phyloP scores from a whole-genome alignment of 2,888 invertebrate genomes.

The Drosophila birchii region DNA sequence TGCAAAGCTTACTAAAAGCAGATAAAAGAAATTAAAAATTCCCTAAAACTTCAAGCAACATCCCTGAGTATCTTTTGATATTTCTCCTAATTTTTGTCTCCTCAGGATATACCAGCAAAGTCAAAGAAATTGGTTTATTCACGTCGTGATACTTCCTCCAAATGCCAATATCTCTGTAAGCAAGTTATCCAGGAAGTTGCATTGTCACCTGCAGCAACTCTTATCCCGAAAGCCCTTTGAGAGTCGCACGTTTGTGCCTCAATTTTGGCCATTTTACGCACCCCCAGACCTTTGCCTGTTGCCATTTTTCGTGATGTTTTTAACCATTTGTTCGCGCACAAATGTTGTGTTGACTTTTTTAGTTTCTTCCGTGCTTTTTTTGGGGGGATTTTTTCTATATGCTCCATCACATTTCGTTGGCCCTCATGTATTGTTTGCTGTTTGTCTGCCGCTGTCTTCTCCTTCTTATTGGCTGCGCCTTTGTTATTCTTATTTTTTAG shows the following conservation, averaged over 20 bases:
- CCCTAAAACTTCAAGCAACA: neutral
- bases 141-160: neutral
- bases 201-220: slow-evolving; percentile 49
- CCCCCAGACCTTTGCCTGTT: slow-evolving; percentile 16
- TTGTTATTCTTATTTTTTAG: slow-evolving; percentile 75
- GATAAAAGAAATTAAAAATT: neutral
- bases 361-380: slow-evolving; percentile 3
- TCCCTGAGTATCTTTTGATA: neutral
- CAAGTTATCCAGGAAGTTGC: neutral
- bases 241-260: neutral
- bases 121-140: neutral
- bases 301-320: slow-evolving; percentile 55
- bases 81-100: neutral
- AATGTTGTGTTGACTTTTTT: slow-evolving; percentile 58
- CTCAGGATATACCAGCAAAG: neutral
- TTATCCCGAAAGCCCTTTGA: slow-evolving; percentile 3
- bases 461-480: slow-evolving; percentile 59
- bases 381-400: neutral
- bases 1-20: fast-evolving
- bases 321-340: slow-evolving; percentile 58
- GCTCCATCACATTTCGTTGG: slow-evolving; percentile 37
- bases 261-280: slow-evolving; percentile 2
- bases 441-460: slow-evolving; percentile 67
- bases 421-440: slow-evolving; percentile 61
- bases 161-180: neutral